Conservation (phyloP, 2,888 invertebrate genomes). For the Stenichneumon culpator region DNA sequence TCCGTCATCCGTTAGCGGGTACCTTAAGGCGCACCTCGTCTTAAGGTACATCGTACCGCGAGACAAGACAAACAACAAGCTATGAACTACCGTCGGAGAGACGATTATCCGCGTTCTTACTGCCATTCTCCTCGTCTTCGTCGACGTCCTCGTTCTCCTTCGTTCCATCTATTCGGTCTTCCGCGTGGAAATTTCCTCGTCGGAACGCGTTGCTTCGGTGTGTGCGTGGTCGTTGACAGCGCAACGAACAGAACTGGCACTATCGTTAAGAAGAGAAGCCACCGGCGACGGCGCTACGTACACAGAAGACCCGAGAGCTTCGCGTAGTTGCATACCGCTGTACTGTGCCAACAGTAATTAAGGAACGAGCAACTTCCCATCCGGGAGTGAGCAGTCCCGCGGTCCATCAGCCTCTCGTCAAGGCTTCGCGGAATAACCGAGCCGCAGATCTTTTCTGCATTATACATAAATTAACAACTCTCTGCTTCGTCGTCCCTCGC, state of each 20-base stretch:
- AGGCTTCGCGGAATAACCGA: neutral
- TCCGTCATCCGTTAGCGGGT: constrained; percentile 16
- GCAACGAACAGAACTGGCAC: constrained; percentile 12
- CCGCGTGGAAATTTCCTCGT: constrained; percentile 47
- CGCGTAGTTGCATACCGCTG: constrained; percentile 10
- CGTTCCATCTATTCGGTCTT: constrained; percentile 58
- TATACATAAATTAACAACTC: neutral
- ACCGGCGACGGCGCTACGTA: neutral
- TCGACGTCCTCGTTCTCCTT: constrained; percentile 26
- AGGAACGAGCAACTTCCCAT: constrained; percentile 50
- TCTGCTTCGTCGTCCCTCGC: no score
- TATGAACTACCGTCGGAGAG: constrained; percentile 40
- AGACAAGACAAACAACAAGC: constrained; percentile 49
- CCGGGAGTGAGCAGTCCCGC: constrained; percentile 24
- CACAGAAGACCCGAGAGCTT: constrained; percentile 27
- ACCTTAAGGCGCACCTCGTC: neutral
- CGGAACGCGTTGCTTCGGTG: neutral
- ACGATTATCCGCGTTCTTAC: constrained; percentile 43
- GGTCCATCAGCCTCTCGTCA: constrained; percentile 8
- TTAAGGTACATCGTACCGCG: neutral
- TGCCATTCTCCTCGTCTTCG: neutral
- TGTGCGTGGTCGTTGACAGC: neutral
- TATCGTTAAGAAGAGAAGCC: neutral
- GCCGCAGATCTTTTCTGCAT: neutral
- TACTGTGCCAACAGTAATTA: constrained; percentile 64